Evolutionary conservation across 2,797 vertebrate species (phyloP), one percentile per base, ranked within the genome.

Genomic region (Acestrorhynchus altus): DNA sequence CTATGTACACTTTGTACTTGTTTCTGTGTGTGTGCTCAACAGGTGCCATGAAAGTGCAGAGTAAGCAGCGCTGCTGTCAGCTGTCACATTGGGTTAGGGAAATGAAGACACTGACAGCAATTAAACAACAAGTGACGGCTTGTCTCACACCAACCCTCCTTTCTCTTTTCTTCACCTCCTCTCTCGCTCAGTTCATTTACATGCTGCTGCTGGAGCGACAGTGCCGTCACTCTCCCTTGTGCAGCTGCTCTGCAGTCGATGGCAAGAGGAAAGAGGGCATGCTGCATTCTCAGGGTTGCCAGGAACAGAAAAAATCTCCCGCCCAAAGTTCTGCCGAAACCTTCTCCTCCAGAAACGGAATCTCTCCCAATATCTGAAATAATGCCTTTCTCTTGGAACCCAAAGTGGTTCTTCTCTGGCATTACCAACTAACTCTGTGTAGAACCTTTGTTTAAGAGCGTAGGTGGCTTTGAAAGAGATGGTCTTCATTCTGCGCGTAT

Each of bases 181-280:
- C 20, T 12, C 39, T 56, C 20, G 73, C 57, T 31, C 15, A 8
- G 26, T 31, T 60, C 28, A 61, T 61, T 61, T 61, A 39, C 59
- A 61, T 39, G 59, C 31, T 61, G 59, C 59, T 61, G 18, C 59
- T 61, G 8, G 8, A 39, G 16, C 39, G 35, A 35, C 28, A 11
- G 18, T 8, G 18, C 8, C 31, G 35, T 60, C 26, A 11, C 1
- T 71, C 87, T 88, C 81, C 65, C 13, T 8, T 31, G 18, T 18
- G 8, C 44, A 28, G 44, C 24, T 67, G 26, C 16, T 49, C 65
- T 18, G 42, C 24, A 28, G 20, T 4, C 46, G 60, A 44, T 7
- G 12, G 39, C 40, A 24, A 5, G 18, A n/a, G 12, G 40, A 47
- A 79, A 84, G 81, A 80, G 72, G 52, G 2, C 57, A 60, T 8